These are phyloP conservation scores for Engraulis encrasicolus DNA, from an alignment of 2,113 vertebrate genomes.

Conservation along the genomic window DNA sequence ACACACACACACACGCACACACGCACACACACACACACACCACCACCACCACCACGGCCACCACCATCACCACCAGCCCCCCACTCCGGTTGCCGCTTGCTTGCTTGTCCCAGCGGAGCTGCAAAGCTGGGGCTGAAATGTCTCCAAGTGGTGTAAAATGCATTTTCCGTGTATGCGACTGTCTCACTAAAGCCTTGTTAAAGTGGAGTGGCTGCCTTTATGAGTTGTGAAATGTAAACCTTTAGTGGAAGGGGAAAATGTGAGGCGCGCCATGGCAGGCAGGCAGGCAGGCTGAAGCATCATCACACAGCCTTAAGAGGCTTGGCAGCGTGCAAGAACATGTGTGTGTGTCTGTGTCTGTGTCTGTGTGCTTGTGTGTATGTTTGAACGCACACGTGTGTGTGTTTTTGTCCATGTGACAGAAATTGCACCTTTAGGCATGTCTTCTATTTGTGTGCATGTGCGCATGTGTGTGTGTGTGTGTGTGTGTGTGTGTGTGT, in stretches of 20 bases:
- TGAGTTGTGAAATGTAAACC: conserved; percentile 21
- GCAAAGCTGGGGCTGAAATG: background rate
- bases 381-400: background rate
- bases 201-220: conserved; percentile 33
- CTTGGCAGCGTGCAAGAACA: background rate
- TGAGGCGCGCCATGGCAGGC: too few relatives aligned
- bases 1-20: too few relatives aligned
- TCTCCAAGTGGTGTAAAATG: conserved; percentile 27
- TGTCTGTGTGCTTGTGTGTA: background rate
- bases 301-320: conserved; percentile 15
- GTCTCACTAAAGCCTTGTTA: conserved; percentile 31
- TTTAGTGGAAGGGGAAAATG: conserved; percentile 33
- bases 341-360: background rate
- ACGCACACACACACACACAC: too few relatives aligned
- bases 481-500: background rate
- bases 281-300: background rate
- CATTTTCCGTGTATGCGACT: conserved; percentile 38
- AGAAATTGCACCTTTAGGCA: too few relatives aligned
- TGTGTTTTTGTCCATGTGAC: background rate
- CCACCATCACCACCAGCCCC: too few relatives aligned
- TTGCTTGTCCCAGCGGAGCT: background rate
- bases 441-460: background rate
- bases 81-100: too few relatives aligned
- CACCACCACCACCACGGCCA: too few relatives aligned
- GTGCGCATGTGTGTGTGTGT: conserved; percentile 13